These are phyloP conservation scores for Rugalucina vietnamica DNA, from an alignment of 2,888 invertebrate genomes.

Conservation along the genomic window DNA sequence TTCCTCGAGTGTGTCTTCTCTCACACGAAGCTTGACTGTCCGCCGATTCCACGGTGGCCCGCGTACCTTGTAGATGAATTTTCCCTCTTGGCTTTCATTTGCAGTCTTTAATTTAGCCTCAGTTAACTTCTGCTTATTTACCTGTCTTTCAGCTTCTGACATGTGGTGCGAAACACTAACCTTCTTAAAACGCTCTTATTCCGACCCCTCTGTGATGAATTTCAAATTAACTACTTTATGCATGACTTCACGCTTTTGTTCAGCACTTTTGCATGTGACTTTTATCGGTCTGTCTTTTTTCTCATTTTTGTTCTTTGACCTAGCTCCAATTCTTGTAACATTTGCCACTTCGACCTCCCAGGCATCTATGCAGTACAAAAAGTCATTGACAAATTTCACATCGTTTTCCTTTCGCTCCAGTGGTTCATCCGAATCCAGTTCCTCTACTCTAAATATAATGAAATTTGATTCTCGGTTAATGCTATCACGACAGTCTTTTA, in stretches of 20 bases:
- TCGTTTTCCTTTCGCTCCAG: not conserved
- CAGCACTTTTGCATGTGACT: not conserved
- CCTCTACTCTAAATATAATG: not conserved
- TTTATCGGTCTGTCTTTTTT: not conserved
- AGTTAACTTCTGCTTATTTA: not conserved
- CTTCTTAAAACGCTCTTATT: not conserved
- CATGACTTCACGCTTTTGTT: not conserved
- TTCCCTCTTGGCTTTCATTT: not conserved
- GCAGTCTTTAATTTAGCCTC: not conserved
- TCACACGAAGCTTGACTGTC: not conserved
- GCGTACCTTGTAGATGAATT: not conserved
- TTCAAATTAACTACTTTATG: not conserved
- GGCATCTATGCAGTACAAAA: not conserved
- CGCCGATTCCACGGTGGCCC: not conserved
- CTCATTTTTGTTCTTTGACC: not conserved
- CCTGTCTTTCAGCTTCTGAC: slow-evolving; percentile 31
- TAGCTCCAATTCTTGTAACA: not conserved
- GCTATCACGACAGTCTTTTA: not conserved
- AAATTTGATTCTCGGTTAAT: not conserved
- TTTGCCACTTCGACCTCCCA: not conserved
- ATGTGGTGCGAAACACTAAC: slow-evolving; percentile 6
- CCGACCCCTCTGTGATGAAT: not conserved
- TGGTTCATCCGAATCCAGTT: not conserved
- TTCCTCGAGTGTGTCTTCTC: not conserved
- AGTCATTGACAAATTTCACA: not conserved